Percentiles rank a stretch among this genome's conserved stretches.
Conservation (phyloP, 2,797 vertebrate genomes). For the Peromyscus melanophrys region DNA sequence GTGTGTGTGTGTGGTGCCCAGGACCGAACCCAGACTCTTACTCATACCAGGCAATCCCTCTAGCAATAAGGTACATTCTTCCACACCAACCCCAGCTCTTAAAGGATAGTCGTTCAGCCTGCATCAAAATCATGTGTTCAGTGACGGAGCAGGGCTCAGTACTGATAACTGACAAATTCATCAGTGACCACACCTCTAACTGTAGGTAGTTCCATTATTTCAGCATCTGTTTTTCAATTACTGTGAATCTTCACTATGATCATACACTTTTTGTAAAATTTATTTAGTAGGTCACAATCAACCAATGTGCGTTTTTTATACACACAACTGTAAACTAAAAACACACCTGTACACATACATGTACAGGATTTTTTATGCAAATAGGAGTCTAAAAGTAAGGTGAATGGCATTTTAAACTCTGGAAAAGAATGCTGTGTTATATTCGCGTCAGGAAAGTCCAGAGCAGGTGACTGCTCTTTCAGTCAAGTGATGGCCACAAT, state of each 20-base stretch:
- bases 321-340: neutral
- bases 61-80: neutral
- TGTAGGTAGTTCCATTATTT: neutral
- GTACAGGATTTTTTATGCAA: neutral
- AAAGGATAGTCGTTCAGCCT: neutral
- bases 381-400: conserved; percentile 13
- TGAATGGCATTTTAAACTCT: neutral
- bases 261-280: neutral
- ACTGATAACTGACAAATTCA: neutral
- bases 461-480: neutral
- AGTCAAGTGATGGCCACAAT: neutral
- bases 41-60: too few species aligned
- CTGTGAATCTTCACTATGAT: neutral
- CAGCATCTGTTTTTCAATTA: neutral
- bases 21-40: neutral
- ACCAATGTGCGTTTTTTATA: neutral
- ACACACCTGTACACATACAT: neutral
- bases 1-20: too few species aligned
- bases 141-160: neutral
- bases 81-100: neutral
- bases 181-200: neutral
- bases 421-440: neutral
- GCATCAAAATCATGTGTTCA: neutral
- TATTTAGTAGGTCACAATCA: neutral
- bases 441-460: neutral